Conservation (phyloP, 2,888 invertebrate species). For the Monopis laevigella region DNA sequence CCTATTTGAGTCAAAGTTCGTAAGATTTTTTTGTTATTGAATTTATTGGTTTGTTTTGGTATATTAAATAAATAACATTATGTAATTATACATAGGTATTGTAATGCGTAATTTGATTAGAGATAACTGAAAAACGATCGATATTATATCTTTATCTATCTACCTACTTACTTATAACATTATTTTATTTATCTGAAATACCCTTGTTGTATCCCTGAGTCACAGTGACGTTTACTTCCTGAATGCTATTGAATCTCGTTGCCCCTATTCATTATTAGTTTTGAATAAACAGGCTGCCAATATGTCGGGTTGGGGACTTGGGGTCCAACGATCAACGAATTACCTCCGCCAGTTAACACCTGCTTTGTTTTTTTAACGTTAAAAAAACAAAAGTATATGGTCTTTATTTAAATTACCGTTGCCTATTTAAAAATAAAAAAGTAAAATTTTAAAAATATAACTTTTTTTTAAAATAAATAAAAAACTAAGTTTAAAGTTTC, state of each 20-base stretch:
- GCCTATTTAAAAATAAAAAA: too few relatives aligned
- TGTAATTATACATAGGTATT: too few relatives aligned
- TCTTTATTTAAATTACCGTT: too few relatives aligned
- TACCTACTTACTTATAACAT: constrained; percentile 10
- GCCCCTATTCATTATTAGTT: constrained; percentile 56
- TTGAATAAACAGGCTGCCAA: constrained; percentile 49
- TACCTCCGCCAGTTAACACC: constrained; percentile 56
- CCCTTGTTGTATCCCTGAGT: constrained; percentile 26
- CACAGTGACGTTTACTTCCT: constrained; percentile 45
- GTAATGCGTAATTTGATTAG: constrained; percentile 11
- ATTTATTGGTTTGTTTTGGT: too few relatives aligned
- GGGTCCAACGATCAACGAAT: constrained; percentile 30
- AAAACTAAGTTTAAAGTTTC: neutral
- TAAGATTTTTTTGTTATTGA: too few relatives aligned
- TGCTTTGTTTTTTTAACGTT: constrained; percentile 25
- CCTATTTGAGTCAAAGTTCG: too few relatives aligned
- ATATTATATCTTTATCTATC: constrained; percentile 13
- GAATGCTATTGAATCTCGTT: constrained; percentile 47
- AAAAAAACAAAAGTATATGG: neutral
- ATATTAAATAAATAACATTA: too few relatives aligned
- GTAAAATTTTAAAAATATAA: neutral
- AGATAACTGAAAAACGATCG: constrained; percentile 10
- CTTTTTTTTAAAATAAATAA: neutral
- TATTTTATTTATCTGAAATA: neutral
- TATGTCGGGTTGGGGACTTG: constrained; percentile 38